phyloP scores from a whole-genome alignment of 1,140 invertebrate species.

The Drosophila sproati region DNA sequence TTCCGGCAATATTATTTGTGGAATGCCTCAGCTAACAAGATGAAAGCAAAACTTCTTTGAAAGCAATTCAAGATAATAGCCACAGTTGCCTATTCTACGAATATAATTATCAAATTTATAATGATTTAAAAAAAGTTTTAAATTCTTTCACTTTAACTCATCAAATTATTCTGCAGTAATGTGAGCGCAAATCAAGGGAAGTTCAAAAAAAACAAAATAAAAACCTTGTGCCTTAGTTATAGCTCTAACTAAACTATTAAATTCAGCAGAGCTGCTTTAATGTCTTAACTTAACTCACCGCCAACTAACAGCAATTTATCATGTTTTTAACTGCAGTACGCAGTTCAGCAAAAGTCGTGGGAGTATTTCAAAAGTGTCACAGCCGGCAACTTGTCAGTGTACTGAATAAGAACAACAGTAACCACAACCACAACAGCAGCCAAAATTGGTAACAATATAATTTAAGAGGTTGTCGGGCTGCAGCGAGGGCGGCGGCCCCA shows the following conservation, averaged over 20 bases:
- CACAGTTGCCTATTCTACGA: constrained; percentile 13
- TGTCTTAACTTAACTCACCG: background rate
- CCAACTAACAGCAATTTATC: constrained; percentile 28
- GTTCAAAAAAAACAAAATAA: constrained; percentile 1
- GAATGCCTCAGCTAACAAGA: constrained; percentile 20
- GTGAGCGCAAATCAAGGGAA: constrained; percentile 12
- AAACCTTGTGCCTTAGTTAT: background rate
- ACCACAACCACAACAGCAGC: constrained; percentile 7
- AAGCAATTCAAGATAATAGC: constrained; percentile 33
- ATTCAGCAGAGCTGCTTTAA: constrained; percentile 30
- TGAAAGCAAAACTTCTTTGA: constrained; percentile 23
- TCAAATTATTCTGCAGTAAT: constrained; percentile 6
- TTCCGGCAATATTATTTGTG: constrained; percentile 62
- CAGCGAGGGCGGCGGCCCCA: background rate
- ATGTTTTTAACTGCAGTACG: constrained; percentile 46
- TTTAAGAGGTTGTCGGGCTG: constrained; percentile 58
- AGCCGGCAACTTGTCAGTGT: constrained; percentile 29
- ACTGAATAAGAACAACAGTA: constrained; percentile 20
- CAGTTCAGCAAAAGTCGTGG: constrained; percentile 29
- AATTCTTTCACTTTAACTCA: constrained; percentile 17
- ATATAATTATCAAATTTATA: constrained; percentile 8
- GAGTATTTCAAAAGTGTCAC: constrained; percentile 42
- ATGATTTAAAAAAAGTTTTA: background rate
- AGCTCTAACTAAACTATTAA: constrained; percentile 19
- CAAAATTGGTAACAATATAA: constrained; percentile 72